phyloP scores from a whole-genome alignment of 2,113 vertebrate genomes.

The Ploceus nigricollis region DNA sequence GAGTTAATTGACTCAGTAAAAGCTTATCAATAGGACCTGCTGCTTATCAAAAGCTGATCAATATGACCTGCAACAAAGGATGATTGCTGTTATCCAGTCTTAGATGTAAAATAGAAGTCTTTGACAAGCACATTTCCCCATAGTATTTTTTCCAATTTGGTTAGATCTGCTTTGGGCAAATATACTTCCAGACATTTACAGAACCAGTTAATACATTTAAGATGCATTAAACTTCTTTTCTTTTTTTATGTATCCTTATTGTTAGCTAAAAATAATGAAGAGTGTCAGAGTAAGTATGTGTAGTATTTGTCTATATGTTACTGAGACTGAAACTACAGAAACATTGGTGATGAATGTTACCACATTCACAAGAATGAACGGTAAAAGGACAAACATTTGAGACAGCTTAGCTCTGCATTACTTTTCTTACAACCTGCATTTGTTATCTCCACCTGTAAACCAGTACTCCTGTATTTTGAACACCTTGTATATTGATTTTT shows the following conservation, averaged over 20 bases:
- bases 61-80: conserved; percentile 86
- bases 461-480: neutral
- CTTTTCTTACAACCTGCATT: neutral
- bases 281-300: neutral
- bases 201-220: neutral
- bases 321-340: neutral
- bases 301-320: neutral
- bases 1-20: conserved; percentile 58
- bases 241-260: neutral
- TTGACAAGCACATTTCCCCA: neutral
- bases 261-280: neutral
- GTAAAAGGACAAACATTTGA: neutral
- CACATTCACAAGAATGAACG: neutral
- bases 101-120: neutral
- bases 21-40: conserved; percentile 87
- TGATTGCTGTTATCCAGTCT: conserved; percentile 56
- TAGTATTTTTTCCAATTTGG: neutral
- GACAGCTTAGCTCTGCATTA: neutral
- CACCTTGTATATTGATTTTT: neutral
- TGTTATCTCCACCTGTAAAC: neutral
- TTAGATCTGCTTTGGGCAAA: neutral
- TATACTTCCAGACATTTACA: neutral
- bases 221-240: neutral
- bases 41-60: conserved; percentile 78
- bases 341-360: neutral